Evolutionary conservation across 2,113 vertebrate species (phyloP).

Genomic region (Cephalopholis sonnerati): DNA sequence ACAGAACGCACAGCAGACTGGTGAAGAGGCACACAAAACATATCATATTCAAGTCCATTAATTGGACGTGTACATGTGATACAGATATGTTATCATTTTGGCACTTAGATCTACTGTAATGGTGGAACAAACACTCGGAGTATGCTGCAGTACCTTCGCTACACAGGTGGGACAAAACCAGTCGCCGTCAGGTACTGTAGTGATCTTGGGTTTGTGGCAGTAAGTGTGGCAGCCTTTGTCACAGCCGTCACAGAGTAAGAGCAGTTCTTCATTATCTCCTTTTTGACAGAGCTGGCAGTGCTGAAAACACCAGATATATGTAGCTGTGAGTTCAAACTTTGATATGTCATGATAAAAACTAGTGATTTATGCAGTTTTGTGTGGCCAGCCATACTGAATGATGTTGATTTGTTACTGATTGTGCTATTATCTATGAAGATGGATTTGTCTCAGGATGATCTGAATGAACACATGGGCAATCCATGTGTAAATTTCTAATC

Average conservation of each 20-base stretch:
- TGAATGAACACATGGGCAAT: too few species aligned
- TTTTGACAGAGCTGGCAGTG: constrained; percentile 96
- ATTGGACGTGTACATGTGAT: not conserved
- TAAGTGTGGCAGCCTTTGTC: constrained; percentile 98
- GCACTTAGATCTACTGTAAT: not conserved
- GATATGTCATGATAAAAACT: not conserved
- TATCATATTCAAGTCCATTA: not conserved
- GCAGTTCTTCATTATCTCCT: constrained; percentile 95
- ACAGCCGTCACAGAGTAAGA: constrained; percentile 96
- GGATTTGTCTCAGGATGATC: too few species aligned
- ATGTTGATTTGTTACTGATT: constrained; percentile 10
- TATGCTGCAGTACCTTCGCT: constrained; percentile 87
- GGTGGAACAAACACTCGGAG: not conserved
- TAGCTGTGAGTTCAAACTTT: not conserved
- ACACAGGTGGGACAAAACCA: constrained; percentile 98
- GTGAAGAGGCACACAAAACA: constrained; percentile 47
- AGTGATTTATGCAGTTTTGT: not conserved
- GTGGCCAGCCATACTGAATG: not conserved
- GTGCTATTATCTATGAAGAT: not conserved
- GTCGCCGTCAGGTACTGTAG: constrained; percentile 94
- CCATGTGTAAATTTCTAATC: too few species aligned
- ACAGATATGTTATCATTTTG: not conserved
- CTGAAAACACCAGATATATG: constrained; percentile 79
- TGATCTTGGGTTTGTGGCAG: constrained; percentile 96
- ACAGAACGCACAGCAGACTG: constrained; percentile 52